Percentiles rank a stretch among this genome's conserved stretches.
Evolutionary conservation across 2,888 invertebrate genomes (phyloP).

Genomic region (Tetragonisca angustula): DNA sequence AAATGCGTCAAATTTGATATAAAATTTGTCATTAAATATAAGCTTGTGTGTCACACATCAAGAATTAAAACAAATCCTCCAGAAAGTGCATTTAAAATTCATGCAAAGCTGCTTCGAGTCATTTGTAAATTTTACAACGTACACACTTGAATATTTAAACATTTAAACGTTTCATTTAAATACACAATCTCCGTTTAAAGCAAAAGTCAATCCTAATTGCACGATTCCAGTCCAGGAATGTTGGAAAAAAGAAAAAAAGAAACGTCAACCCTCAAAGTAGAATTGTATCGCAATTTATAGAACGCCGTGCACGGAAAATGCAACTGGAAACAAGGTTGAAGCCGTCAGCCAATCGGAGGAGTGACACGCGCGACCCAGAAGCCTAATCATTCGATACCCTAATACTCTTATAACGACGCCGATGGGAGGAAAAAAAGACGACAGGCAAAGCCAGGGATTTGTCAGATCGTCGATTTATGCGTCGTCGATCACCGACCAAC

Average conservation of each 20-base stretch:
- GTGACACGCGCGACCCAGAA: background rate
- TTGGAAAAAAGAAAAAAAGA: background rate
- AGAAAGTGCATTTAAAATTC: no score
- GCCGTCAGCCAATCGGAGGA: background rate
- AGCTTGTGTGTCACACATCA: no score
- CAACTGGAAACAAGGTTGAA: no score
- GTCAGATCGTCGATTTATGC: slow-evolving; percentile 44
- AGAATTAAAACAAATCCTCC: no score
- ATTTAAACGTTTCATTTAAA: no score
- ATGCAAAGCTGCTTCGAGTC: no score
- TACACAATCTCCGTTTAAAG: no score
- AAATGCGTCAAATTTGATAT: no score
- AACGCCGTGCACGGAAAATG: background rate
- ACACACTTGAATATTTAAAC: no score
- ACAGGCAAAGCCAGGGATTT: slow-evolving; percentile 28
- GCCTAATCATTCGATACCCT: background rate
- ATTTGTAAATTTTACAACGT: no score
- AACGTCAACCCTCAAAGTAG: background rate
- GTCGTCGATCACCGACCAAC: slow-evolving; percentile 63
- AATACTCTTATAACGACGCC: slow-evolving; percentile 17
- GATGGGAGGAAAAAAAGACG: slow-evolving; percentile 1
- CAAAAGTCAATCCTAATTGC: no score
- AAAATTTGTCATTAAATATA: no score
- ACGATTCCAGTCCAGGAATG: background rate
- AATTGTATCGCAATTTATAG: background rate